Percentiles rank a stretch among this genome's conserved stretches.
phyloP scores from a whole-genome alignment of 2,113 vertebrate genomes.

The cat (Felis catus) region F.catus_Fca126_mat1.0 CM031416.1:23894501-23895000 shows the following conservation, averaged over 20 bases:
- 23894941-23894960: not conserved
- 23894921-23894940: not conserved
- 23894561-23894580: not conserved
- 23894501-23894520: not conserved
- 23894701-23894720: not conserved
- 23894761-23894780: not conserved
- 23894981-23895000: not conserved
- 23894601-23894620: not conserved
- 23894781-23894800: not conserved
- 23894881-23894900: not conserved
- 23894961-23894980: not conserved
- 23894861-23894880: not conserved
- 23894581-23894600: not conserved
- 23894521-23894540: not conserved
- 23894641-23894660: not conserved
- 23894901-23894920: not conserved
- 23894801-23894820: not conserved
- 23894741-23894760: not conserved
- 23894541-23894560: conserved; percentile 10
- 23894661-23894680: not conserved
- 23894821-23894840: not conserved
- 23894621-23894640: not conserved
- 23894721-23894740: not conserved
- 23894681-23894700: not conserved
- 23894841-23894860: not conserved